Evolutionary conservation across 1,140 invertebrate species (phyloP), one percentile per base, ranked within the genome.

Genomic region (Scaptomyza graminum): DNA sequence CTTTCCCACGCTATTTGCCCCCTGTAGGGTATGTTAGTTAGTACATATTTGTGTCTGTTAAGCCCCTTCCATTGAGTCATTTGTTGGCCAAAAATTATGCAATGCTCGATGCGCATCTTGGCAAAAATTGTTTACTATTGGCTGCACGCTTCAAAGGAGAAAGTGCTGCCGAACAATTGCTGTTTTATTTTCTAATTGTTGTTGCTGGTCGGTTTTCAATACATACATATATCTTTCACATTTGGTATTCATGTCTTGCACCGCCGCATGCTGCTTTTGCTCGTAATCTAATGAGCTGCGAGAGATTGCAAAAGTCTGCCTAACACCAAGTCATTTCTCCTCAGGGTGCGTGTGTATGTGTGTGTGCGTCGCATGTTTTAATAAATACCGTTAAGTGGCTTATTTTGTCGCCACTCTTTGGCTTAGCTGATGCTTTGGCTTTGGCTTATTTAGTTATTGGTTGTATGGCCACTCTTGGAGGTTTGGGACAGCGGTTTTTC

Each of bases 381-480:
- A 85, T 88, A 75, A 77, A 78, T 64, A 88, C 82, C 82, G 82
- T 85, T 85, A 85, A 85, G 79, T 85, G 82, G 82, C 82, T 85
- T 85, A 85, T 87, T 82, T 87, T 88, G 78, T 82, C 79, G 67
- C 61, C 74, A 76, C 75, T 63, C 74, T 75, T 55, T 8, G 39
- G 28, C 28, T 31, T 31, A 5, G 39, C 28, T 7, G 28, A 16
- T 34, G 31, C 16, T 18, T 70, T 56, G 59, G 51, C 51, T 47
- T 31, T 15, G 56, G 70, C 75, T 80, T 62, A 80, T 64, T 74
- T 66, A 76, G 81, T 65, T 85, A 85, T 80, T 31, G 63, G 62
- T n/a, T 59, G 41, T 34, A 34, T 52, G 47, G 6, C 60, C 57
- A 60, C 9, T 49, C 37, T 41, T 31, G 11, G 11, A 13, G 4